Evolutionary conservation across 2,113 vertebrate genomes (phyloP), one percentile per base, ranked within the genome.

Genomic region (Orcinus orca): DNA sequence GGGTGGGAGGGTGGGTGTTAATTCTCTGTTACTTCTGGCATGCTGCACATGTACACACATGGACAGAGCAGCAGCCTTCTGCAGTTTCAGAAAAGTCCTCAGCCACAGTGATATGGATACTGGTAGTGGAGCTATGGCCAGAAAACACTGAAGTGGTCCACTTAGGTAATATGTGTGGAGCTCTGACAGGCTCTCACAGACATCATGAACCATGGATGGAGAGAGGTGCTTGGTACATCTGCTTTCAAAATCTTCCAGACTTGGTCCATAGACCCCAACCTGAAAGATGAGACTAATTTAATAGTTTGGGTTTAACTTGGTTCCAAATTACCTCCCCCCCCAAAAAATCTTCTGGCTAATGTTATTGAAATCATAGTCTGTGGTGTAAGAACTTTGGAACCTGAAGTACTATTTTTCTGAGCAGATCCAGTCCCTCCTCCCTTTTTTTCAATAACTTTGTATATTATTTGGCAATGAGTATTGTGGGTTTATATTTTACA

Each of bases 21-120:
- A 60, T 44, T 60, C 26, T 38, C 53, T 18, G 83, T 47, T n/a
- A 6, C 14, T 58, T 36, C n/a, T 41, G 31, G 79, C 2, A 10
- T 9, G 65, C 50, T n/a, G 63, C 2, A 31, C 33, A 0, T n/a
- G 6, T 13, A 3, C 23, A 60, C 15, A 38, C 0, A 2, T 31
- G 55, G 11, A 26, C 53, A 25, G n/a, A 36, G 50, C 58, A 36
- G 8, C 31, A 29, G 73, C n/a, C 82, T 41, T 44, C 25, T 25
- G 25, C 29, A 6, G 7, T 21, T 60, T 44, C 47, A 55, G 70
- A 33, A 5, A 50, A 31, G 70, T 41, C 68, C 68, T 60, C 31
- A 76, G 70, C 3, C 29, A 18, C 20, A 4, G 60, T 13, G 10
- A 5, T n/a, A 25, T 12, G 10, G 26, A 67, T 9, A 4, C 18